phyloP scores from a whole-genome alignment of 1,140 invertebrate genomes.

The Saxidomus purpurata region DNA sequence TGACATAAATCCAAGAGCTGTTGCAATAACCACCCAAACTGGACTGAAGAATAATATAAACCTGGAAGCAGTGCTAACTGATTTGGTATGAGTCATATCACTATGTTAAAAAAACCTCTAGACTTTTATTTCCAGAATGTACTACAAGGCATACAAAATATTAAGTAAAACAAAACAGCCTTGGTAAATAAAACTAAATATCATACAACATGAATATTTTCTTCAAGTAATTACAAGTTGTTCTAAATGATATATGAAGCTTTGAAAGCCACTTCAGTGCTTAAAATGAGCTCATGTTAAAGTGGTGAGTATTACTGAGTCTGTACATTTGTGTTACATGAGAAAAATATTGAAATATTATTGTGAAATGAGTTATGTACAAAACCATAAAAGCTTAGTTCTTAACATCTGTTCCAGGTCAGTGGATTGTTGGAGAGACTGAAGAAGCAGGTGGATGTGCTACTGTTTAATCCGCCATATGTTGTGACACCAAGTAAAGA shows the following conservation, averaged over 20 bases:
- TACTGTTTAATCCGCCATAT: conserved; percentile 99
- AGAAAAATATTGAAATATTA: too few relatives aligned
- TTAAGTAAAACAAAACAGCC: neutral
- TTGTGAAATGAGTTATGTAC: too few relatives aligned
- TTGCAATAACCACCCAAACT: conserved; percentile 69
- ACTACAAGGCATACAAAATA: neutral
- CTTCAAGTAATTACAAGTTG: too few relatives aligned
- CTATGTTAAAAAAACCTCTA: neutral
- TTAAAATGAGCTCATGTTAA: too few relatives aligned
- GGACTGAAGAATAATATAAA: conserved; percentile 72
- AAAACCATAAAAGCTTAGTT: too few relatives aligned
- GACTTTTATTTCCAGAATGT: neutral
- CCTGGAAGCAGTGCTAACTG: conserved; percentile 75
- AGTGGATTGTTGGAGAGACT: conserved; percentile 83
- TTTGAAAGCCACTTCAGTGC: too few relatives aligned
- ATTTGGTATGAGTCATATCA: conserved; percentile 80
- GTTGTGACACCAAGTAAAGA: conserved; percentile 94
- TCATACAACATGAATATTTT: too few relatives aligned
- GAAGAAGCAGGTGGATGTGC: conserved; percentile 90
- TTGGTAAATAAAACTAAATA: too few relatives aligned
- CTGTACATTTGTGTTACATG: too few relatives aligned
- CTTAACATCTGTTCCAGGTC: conserved; percentile 78
- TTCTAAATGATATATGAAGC: too few relatives aligned
- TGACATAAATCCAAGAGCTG: conserved; percentile 81
- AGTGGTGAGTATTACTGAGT: too few relatives aligned